A percentile compares a stretch with the other conserved stretches of the same genome.
phyloP scores from a whole-genome alignment of 2,888 invertebrate genomes.

The Tuberolachnus salignus region DNA sequence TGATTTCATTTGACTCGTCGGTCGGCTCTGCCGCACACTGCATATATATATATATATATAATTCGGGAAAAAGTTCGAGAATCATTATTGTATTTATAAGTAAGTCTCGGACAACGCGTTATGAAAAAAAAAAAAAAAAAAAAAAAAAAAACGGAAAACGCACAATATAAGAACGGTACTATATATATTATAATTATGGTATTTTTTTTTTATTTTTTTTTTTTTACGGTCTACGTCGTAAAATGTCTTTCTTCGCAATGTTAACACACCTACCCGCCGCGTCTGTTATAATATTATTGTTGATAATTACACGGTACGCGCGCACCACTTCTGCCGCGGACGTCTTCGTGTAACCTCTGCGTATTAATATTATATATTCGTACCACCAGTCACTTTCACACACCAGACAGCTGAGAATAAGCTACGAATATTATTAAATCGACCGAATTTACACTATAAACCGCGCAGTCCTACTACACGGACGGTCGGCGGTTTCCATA shows the following conservation, averaged over 20 bases:
- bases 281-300: constrained; percentile 33
- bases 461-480: background rate
- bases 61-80: too few relatives aligned
- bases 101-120: too few relatives aligned
- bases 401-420: background rate
- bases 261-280: constrained; percentile 15
- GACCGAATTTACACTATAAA: background rate
- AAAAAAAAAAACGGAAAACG: constrained; percentile 37
- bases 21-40: too few relatives aligned
- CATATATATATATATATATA: too few relatives aligned
- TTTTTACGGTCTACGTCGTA: constrained; percentile 31
- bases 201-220: too few relatives aligned
- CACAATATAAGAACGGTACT: too few relatives aligned
- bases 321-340: constrained; percentile 31
- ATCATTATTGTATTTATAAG: too few relatives aligned
- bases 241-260: constrained; percentile 37
- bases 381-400: background rate
- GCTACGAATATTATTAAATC: background rate
- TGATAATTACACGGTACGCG: constrained; percentile 43
- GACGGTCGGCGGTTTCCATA: background rate
- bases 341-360: too few relatives aligned
- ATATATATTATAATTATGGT: too few relatives aligned
- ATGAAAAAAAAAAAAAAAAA: too few relatives aligned
- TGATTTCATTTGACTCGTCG: too few relatives aligned
- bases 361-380: too few relatives aligned